Evolutionary conservation across 2,888 invertebrate species (phyloP).

Genomic region (Strigamia transsilvanica): DNA sequence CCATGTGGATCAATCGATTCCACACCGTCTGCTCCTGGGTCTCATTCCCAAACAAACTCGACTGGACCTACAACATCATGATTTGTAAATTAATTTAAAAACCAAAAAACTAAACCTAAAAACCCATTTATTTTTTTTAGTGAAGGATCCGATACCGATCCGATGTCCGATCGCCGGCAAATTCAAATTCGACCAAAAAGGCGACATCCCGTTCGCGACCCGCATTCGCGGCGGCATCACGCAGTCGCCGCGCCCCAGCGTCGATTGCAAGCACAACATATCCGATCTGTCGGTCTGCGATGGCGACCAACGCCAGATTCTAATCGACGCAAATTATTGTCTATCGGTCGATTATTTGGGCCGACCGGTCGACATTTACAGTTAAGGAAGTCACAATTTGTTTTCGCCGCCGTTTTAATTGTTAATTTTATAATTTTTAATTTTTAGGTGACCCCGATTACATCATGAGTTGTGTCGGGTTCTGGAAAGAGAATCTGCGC

Average conservation of each 20-base stretch:
- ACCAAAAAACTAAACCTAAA: too few species aligned
- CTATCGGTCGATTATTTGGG: conserved; percentile 95
- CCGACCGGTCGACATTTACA: conserved; percentile 93
- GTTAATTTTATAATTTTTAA: background rate
- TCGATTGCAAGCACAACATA: conserved; percentile 90
- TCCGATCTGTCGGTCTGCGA: conserved; percentile 97
- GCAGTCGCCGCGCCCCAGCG: conserved; percentile 88
- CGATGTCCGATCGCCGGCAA: conserved; percentile 96
- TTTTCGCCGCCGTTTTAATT: background rate
- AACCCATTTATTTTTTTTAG: too few species aligned
- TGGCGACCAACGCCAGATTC: conserved; percentile 91
- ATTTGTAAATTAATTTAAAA: conserved; percentile 66
- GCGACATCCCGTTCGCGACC: conserved; percentile 90
- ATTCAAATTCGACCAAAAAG: conserved; percentile 89
- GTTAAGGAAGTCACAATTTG: conserved; percentile 64
- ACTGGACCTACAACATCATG: conserved; percentile 88
- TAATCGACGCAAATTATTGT: conserved; percentile 95
- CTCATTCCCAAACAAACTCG: conserved; percentile 82
- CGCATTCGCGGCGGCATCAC: conserved; percentile 96
- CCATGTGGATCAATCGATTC: conserved; percentile 88
- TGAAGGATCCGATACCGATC: conserved; percentile 89
- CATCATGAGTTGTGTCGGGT: conserved; percentile 95
- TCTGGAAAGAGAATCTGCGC: conserved; percentile 96
- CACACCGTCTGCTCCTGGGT: conserved; percentile 95
- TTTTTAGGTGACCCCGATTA: conserved; percentile 78